These are phyloP conservation scores for Oryzias javanicus DNA, from an alignment of 2,113 vertebrate species.

Conservation along the genomic window DNA sequence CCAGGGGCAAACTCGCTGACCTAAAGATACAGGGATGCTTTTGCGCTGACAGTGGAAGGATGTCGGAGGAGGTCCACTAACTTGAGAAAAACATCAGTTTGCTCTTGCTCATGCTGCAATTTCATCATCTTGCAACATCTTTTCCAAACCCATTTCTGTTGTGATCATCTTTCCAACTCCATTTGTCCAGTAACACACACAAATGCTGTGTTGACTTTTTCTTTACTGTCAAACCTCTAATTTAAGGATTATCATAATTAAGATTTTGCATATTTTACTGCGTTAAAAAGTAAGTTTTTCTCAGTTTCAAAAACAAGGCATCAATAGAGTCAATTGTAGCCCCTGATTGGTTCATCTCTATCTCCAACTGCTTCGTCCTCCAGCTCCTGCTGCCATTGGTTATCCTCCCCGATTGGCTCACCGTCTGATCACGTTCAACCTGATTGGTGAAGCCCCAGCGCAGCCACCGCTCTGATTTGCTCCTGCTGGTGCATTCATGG, in stretches of 20 bases:
- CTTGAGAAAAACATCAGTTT: conserved; percentile 19
- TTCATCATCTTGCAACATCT: conserved; percentile 63
- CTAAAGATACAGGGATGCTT: conserved; percentile 10
- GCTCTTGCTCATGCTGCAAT: conserved; percentile 25
- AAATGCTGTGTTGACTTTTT: conserved; percentile 6
- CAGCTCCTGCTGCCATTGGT: conserved; percentile 54
- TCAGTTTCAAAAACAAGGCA: conserved; percentile 60
- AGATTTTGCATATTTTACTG: conserved; percentile 16
- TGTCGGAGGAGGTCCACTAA: not conserved
- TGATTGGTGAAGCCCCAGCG: conserved; percentile 47
- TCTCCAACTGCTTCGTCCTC: conserved; percentile 61
- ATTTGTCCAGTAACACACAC: conserved; percentile 17
- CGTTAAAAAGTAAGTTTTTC: conserved; percentile 41
- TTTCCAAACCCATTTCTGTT: conserved; percentile 20
- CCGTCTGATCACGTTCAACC: conserved; percentile 29
- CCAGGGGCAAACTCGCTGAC: conserved; percentile 38
- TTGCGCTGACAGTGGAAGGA: conserved; percentile 12
- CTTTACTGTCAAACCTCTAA: conserved; percentile 12
- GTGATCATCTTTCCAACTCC: conserved; percentile 13
- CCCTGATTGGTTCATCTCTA: conserved; percentile 66
- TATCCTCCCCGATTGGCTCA: conserved; percentile 50
- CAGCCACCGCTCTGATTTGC: conserved; percentile 52
- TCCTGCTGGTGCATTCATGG: conserved; percentile 15
- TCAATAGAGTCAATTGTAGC: conserved; percentile 28
- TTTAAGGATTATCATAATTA: conserved; percentile 34